Base-by-base conservation (phyloP, 2,113 vertebrate genomes). In the Cairina moschata region DNA sequence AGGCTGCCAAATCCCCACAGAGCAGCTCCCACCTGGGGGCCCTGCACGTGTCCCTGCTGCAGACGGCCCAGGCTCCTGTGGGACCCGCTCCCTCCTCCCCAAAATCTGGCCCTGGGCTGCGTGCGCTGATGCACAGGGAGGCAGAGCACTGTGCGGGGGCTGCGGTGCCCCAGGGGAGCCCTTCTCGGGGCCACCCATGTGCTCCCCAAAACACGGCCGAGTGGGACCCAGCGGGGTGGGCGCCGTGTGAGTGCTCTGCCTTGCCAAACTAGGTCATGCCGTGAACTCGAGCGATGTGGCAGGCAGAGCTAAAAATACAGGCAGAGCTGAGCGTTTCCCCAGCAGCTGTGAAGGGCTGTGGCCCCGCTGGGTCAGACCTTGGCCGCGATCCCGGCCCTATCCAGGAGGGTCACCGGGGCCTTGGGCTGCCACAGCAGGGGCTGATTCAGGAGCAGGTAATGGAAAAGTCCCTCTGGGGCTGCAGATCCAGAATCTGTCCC, bases 361-460 rank as follows among this genome's bases (percentile, higher is more conserved):
- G 86, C 67, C 80, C 11, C 2, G 0, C 40, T 0, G 1, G 13
- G 44, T 31, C 3, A 0, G 48, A 18, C 48, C 13, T 69, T 42
- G 83, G 50, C 80, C 56, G 21, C 1, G 0, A 6, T 60, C 38
- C 89, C 16, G 40, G 31, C 40, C 59, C 32, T 4, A 1, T 25
- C 40, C 71, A 40, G 29, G 40, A 55, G 60, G 55, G 11, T 63
- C 60, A 40, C 11, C 1, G 1, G 46, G 23, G 34, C 21, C n/a
- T 8, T 1, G 48, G 78, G 75, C 68, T 86, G 72, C 72, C 52
- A 83, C 40, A 34, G 28, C 44, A 1, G 0, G 20, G 40, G n/a
- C 36, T 40, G 63, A 20, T 17, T 21, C 6, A 46, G 73, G 46
- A 83, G 73, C 54, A n/a, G 86, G 50, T 8, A 46, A 31, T 21